These are phyloP conservation scores for Eupithecia inturbata DNA, from an alignment of 2,888 invertebrate genomes.

Conservation along the genomic window DNA sequence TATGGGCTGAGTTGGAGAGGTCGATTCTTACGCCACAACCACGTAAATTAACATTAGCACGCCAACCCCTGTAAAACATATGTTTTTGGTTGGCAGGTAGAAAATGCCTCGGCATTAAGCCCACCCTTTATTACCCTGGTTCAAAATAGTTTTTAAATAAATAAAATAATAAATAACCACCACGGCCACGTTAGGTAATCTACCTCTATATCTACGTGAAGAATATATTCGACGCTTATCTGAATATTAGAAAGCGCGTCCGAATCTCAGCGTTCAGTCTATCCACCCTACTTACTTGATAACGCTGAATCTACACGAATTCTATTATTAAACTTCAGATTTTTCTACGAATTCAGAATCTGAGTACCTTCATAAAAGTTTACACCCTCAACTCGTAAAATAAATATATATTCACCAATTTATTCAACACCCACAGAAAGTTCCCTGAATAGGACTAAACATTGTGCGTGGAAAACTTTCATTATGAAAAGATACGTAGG, in stretches of 20 bases:
- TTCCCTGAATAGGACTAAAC: background rate
- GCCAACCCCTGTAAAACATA: too few relatives aligned
- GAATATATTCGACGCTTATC: too few relatives aligned
- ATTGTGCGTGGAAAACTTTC: background rate
- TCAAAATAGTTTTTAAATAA: too few relatives aligned
- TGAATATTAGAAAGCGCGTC: background rate
- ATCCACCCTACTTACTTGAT: background rate
- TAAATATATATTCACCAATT: constrained; percentile 38
- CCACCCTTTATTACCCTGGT: too few relatives aligned
- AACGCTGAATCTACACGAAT: background rate
- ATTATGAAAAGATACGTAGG: background rate
- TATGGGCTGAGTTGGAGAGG: too few relatives aligned
- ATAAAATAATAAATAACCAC: too few relatives aligned
- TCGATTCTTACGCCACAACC: too few relatives aligned
- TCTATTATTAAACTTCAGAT: constrained; percentile 5
- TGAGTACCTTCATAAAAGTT: constrained; percentile 6
- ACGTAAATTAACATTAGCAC: too few relatives aligned
- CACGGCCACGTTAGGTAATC: too few relatives aligned
- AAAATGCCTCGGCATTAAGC: too few relatives aligned
- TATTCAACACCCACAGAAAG: background rate
- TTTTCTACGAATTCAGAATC: background rate
- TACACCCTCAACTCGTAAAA: constrained; percentile 8
- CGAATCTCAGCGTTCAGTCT: background rate
- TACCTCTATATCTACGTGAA: too few relatives aligned
- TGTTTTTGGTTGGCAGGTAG: too few relatives aligned